These are phyloP conservation scores for Crambe crambe DNA, from an alignment of 37 sponge, comb jelly and placozoan genomes.

Conservation along the genomic window DNA sequence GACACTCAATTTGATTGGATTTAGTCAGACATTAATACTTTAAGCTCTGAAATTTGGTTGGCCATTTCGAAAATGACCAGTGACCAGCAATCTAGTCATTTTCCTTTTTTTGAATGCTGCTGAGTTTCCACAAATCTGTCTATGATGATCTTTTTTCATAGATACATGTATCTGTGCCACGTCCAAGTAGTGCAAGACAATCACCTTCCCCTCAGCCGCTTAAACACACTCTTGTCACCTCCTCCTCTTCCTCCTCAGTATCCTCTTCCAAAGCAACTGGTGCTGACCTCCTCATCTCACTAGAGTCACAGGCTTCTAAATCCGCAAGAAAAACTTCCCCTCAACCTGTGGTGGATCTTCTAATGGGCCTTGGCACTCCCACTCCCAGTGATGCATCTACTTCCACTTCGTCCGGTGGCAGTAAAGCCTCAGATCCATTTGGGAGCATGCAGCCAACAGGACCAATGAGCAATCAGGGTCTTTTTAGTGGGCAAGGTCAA, in stretches of 20 bases:
- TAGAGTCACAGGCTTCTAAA: not conserved
- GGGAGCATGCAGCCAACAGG: not conserved
- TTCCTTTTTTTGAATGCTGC: too few species aligned
- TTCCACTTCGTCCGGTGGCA: not conserved
- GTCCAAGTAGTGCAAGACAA: not conserved
- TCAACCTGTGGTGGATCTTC: constrained; percentile 2
- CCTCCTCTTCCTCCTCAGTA: not conserved
- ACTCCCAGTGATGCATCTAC: not conserved
- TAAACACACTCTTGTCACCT: not conserved
- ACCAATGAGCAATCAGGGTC: not conserved
- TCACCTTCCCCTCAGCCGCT: constrained; percentile 5
- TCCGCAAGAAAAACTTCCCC: not conserved
- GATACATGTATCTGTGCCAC: constrained; percentile 28
- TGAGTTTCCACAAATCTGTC: not conserved
- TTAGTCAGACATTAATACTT: too few species aligned
- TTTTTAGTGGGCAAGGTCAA: not conserved
- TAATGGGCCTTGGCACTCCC: not conserved
- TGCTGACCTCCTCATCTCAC: not conserved
- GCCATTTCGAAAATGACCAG: too few species aligned
- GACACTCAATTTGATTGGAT: too few species aligned
- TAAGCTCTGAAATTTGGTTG: too few species aligned
- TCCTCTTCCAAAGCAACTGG: not conserved
- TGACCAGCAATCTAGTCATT: too few species aligned
- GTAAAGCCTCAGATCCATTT: not conserved
- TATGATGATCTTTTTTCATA: not conserved